phyloP scores from a whole-genome alignment of 2,113 vertebrate species.

The Sitta europaea region DNA sequence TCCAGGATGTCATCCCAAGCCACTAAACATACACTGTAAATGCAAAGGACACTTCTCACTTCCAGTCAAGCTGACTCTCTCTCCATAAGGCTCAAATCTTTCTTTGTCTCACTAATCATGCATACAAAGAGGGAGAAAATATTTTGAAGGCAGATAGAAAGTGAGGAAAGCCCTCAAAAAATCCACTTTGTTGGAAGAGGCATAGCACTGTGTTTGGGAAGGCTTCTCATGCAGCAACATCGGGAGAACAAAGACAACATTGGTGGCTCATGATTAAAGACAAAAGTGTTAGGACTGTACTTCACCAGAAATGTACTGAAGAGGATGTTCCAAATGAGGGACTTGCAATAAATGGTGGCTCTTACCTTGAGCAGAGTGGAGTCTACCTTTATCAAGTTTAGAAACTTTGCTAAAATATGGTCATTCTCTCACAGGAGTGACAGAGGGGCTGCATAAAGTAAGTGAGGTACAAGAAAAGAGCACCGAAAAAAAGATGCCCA shows the following conservation, averaged over 20 bases:
- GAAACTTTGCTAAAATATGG: background rate
- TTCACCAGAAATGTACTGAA: background rate
- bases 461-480: background rate
- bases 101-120: background rate
- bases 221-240: rapidly evolving
- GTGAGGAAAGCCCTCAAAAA: background rate
- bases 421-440: background rate
- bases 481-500: rapidly evolving
- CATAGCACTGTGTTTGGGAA: background rate
- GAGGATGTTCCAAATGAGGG: background rate
- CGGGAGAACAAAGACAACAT: background rate
- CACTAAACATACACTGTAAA: background rate
- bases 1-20: background rate
- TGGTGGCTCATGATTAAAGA: background rate
- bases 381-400: background rate
- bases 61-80: background rate
- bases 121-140: background rate
- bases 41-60: background rate
- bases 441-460: background rate
- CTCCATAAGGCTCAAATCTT: background rate
- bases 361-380: background rate
- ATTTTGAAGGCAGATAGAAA: background rate
- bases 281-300: background rate
- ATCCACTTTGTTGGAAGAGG: background rate
- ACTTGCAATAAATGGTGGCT: background rate